phyloP scores from a whole-genome alignment of 2,797 vertebrate genomes.

The Myotis vivesi region DNA sequence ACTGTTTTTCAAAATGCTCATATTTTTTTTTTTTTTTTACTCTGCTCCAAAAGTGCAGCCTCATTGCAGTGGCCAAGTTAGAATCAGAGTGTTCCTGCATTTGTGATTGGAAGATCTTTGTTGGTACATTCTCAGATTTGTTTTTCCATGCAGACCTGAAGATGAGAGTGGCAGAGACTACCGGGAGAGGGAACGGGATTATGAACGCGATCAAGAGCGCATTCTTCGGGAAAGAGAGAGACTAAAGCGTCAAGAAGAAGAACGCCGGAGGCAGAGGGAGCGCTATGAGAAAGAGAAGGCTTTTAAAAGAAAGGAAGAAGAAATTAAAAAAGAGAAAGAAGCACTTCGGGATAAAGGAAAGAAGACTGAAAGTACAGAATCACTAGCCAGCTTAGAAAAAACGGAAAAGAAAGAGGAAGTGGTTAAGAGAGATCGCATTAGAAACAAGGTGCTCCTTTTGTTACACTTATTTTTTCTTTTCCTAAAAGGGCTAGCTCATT shows the following conservation, averaged over 20 bases:
- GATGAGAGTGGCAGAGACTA: slow-evolving; percentile 93
- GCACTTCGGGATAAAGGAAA: slow-evolving; percentile 89
- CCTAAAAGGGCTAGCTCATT: slow-evolving; percentile 33
- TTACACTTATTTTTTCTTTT: slow-evolving; percentile 60
- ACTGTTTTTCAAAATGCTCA: background rate
- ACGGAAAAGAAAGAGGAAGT: slow-evolving; percentile 91
- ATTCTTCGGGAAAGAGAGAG: slow-evolving; percentile 92
- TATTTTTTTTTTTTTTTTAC: background rate
- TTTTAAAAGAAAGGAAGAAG: slow-evolving; percentile 93
- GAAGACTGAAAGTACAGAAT: slow-evolving; percentile 88
- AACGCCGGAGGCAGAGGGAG: slow-evolving; percentile 92
- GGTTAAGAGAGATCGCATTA: slow-evolving; percentile 92
- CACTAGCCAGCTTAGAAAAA: slow-evolving; percentile 85
- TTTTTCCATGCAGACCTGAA: slow-evolving; percentile 87
- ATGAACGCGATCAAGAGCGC: slow-evolving; percentile 90
- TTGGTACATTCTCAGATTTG: slow-evolving; percentile 65
- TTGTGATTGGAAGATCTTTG: slow-evolving; percentile 21
- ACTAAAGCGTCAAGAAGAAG: slow-evolving; percentile 92
- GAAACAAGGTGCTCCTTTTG: slow-evolving; percentile 93
- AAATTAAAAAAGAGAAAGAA: slow-evolving; percentile 91
- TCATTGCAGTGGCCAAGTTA: slow-evolving; percentile 2
- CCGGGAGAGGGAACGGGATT: slow-evolving; percentile 90
- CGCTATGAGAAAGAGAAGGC: slow-evolving; percentile 93
- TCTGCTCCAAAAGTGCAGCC: background rate
- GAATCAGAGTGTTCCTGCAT: background rate